Evolutionary conservation across 23 tunicate genomes (phyloP).

Genomic region (Clavelina lepadiformis): DNA sequence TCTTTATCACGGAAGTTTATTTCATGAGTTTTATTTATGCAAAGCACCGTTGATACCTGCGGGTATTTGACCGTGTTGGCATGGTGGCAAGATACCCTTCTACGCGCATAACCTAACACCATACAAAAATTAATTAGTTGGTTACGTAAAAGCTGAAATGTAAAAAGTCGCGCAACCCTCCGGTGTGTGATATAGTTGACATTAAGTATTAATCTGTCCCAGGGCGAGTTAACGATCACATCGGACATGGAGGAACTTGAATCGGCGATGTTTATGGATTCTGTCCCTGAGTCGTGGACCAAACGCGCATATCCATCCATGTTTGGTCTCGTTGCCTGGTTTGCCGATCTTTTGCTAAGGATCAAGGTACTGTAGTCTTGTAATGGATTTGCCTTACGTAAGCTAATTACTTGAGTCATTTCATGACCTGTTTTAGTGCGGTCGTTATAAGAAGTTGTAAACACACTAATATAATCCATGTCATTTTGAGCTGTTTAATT

Average conservation of each 20-base stretch:
- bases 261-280: conserved; percentile 84
- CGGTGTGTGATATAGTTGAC: not conserved
- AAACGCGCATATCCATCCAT: conserved; percentile 96
- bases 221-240: conserved; percentile 98
- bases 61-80: no score
- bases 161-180: no score
- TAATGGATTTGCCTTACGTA: not conserved
- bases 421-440: no score
- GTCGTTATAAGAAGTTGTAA: no score
- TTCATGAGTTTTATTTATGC: no score
- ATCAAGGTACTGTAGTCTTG: conserved; percentile 47
- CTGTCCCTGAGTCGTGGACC: conserved; percentile 91
- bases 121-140: no score
- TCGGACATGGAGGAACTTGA: conserved; percentile 97
- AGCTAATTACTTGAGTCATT: no score
- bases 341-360: conserved; percentile 83
- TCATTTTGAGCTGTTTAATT: not conserved
- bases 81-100: no score
- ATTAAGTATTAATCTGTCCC: not conserved
- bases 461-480: not conserved
- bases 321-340: conserved; percentile 93
- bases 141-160: no score
- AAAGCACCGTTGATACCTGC: no score
- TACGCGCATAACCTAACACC: no score
- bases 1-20: no score